Conservation (phyloP, 2,888 invertebrate genomes). For the Drosophila melanosoma region DNA sequence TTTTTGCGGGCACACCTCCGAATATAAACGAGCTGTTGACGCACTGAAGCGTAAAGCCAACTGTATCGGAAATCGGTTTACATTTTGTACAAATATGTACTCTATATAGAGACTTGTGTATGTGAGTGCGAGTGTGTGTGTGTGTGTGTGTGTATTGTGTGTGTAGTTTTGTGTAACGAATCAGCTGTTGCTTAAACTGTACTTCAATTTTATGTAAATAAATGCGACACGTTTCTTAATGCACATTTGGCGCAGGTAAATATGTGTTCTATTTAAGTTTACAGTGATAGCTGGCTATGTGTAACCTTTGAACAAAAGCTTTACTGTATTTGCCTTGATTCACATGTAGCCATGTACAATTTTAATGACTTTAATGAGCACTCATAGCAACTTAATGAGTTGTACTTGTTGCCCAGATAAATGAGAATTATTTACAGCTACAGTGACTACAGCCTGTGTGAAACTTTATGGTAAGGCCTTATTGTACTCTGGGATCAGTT, state of each 20-base stretch:
- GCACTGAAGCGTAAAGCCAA: conserved; percentile 60
- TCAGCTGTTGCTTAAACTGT: conserved; percentile 58
- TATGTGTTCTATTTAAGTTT: conserved; percentile 19
- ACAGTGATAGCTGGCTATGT: conserved; percentile 32
- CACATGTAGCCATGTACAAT: conserved; percentile 1
- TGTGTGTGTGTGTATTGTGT: background rate
- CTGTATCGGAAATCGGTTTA: conserved; percentile 68
- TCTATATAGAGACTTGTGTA: conserved; percentile 15
- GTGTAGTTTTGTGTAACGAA: conserved; percentile 36
- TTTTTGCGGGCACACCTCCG: conserved; percentile 51
- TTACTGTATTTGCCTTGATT: background rate
- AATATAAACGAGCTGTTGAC: conserved; percentile 35
- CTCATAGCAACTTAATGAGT: background rate
- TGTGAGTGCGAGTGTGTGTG: background rate
- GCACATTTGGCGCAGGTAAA: conserved; percentile 50
- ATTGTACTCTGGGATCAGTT: background rate
- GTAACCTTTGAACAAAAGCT: background rate
- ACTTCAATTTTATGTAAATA: conserved; percentile 45
- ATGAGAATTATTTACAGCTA: background rate
- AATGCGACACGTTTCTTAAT: conserved; percentile 52
- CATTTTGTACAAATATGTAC: conserved; percentile 17
- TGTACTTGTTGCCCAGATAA: background rate
- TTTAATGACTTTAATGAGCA: background rate
- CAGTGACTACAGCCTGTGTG: background rate
- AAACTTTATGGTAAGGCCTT: background rate